These are phyloP conservation scores for Euplagia quadripunctaria DNA, from an alignment of 2,888 invertebrate species.

Conservation along the genomic window DNA sequence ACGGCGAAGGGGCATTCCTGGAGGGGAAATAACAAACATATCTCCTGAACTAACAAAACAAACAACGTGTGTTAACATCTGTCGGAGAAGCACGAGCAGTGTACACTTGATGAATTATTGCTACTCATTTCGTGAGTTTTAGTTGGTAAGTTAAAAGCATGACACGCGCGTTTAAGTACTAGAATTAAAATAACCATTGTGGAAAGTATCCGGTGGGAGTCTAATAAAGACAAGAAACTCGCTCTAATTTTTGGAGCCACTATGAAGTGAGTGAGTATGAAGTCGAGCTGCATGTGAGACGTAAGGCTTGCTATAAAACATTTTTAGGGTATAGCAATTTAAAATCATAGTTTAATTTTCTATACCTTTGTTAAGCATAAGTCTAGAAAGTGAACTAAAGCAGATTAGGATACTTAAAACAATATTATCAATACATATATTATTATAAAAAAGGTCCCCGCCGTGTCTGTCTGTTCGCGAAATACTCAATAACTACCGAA, in stretches of 20 bases:
- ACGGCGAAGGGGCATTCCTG: slow-evolving; percentile 70
- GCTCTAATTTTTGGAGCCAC: not conserved
- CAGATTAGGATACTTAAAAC: not conserved
- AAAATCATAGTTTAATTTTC: not conserved
- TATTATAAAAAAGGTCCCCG: no score
- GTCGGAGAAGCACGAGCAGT: slow-evolving; percentile 76
- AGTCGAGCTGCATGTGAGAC: not conserved
- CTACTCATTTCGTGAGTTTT: slow-evolving; percentile 42
- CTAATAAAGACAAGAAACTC: not conserved
- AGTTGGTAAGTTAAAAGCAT: slow-evolving; percentile 26
- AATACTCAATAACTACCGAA: no score
- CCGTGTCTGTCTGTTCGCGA: no score
- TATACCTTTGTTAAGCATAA: not conserved
- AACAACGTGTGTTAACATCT: slow-evolving; percentile 87
- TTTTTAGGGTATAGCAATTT: not conserved
- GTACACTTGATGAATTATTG: slow-evolving; percentile 55
- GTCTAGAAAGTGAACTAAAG: not conserved
- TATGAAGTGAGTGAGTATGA: not conserved
- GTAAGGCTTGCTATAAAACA: not conserved
- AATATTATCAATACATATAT: no score
- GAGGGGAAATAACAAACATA: slow-evolving; percentile 83
- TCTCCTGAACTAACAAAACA: slow-evolving; percentile 85
- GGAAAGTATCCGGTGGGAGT: no score
- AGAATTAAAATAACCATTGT: not conserved
- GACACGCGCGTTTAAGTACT: slow-evolving; percentile 11